Conservation (phyloP, 2,113 vertebrate genomes). For the Cyrtonyx montezumae region DNA sequence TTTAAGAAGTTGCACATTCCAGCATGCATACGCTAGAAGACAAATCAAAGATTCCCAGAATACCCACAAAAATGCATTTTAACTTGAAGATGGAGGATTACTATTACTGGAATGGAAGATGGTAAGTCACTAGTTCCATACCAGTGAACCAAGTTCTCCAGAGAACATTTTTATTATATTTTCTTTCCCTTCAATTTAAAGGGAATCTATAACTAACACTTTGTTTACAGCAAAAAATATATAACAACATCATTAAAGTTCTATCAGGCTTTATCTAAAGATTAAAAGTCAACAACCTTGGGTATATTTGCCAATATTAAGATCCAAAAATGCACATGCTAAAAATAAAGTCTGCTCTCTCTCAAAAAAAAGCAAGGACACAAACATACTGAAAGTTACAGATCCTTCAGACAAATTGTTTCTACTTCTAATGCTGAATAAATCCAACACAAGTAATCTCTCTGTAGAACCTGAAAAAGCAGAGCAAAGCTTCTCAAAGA, state of each 20-base stretch:
- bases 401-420: constrained; percentile 19
- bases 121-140: neutral
- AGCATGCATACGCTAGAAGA: rapidly evolving
- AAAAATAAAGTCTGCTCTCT: constrained; percentile 41
- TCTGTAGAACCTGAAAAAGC: constrained; percentile 42
- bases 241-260: neutral
- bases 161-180: neutral
- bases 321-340: neutral
- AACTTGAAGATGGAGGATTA: neutral
- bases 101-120: neutral
- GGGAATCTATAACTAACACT: neutral
- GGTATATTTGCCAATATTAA: neutral
- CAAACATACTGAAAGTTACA: constrained; percentile 3
- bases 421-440: constrained; percentile 12
- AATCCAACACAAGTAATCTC: constrained; percentile 49
- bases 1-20: neutral
- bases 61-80: neutral
- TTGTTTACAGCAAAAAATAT: neutral
- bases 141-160: neutral
- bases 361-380: constrained; percentile 8
- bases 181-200: neutral
- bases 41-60: neutral
- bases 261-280: neutral
- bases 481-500: constrained; percentile 68
- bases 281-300: neutral